Evolutionary conservation across 2,113 vertebrate species (phyloP), one percentile per base, ranked within the genome.

Genomic region (Empidonax alnorum): DNA sequence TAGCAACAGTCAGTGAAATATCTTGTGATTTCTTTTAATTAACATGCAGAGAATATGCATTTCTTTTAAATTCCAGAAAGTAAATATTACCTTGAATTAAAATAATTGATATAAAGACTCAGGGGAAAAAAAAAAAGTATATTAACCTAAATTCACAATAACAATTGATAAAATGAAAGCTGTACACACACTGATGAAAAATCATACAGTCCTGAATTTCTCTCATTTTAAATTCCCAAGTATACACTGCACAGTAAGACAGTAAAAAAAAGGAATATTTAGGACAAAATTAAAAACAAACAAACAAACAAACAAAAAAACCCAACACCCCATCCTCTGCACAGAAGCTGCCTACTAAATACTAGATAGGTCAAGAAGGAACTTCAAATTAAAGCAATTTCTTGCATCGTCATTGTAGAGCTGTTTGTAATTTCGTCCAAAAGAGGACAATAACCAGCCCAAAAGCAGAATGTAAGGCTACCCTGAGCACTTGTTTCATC

Each of bases 1-100:
- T 97, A 96, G 96, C 96, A 97, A 97, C 96, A 87, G 92, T 42
- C 73, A 90, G 90, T 81, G 83, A 96, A 94, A 81, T 77, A 86
- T 62, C 79, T 92, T 61, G n/a, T 78, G 47, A 39, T 58, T 72
- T 94, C 66, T 91, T 94, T 86, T 13, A 78, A 74, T 96, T 89
- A 87, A 73, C 67, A 89, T 71, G 63, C 74, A 91, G 47, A 10
- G 9, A 94, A 87, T 46, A 92, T 1, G 7, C 22, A 89, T 71
- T 87, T 92, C 0, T 91, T 94, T 89, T 89, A 93, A 91, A 52
- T 79, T 93, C 62, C 47, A 44, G 61, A 85, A 91, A 71, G 58
- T 94, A 94, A 95, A 91, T 59, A 82, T 1, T 79, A 63, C 39
- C 79, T 73, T 65, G 15, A 81, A 68, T 93, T 61, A 47, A 93